Conservation (phyloP, 2,888 invertebrate genomes). For the Lasioglossum morio region DNA sequence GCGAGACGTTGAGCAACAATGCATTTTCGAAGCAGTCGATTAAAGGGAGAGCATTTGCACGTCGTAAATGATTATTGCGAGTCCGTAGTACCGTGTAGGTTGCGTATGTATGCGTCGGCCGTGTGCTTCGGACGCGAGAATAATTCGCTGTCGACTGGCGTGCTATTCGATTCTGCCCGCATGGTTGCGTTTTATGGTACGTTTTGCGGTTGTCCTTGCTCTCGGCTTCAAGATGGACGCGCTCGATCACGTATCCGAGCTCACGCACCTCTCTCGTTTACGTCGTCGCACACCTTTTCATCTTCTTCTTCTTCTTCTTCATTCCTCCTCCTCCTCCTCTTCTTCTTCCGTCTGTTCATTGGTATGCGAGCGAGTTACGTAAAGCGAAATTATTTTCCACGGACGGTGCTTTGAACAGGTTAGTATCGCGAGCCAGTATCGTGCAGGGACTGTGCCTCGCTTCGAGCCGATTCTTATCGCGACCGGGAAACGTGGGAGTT, state of each 20-base stretch:
- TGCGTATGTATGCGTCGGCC: not conserved
- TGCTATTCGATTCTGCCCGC: constrained; percentile 25
- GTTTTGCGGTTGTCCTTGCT: constrained; percentile 38
- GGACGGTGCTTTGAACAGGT: constrained; percentile 56
- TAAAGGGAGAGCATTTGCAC: not conserved
- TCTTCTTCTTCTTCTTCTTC: constrained; percentile 9
- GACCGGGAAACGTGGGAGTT: constrained; percentile 69
- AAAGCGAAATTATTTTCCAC: constrained; percentile 70
- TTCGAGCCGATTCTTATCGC: constrained; percentile 61
- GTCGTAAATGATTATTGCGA: not conserved
- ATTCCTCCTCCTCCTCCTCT: no score
- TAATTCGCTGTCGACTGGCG: not conserved
- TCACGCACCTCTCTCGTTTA: constrained; percentile 25
- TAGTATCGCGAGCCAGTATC: constrained; percentile 36
- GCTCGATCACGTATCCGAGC: constrained; percentile 17
- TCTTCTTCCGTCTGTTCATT: not conserved
- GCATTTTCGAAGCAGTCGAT: not conserved
- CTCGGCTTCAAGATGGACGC: constrained; percentile 8
- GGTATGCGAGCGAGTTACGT: constrained; percentile 55
- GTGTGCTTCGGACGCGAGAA: constrained; percentile 14
- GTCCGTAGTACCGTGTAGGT: not conserved
- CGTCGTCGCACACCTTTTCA: constrained; percentile 31
- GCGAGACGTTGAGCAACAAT: not conserved
- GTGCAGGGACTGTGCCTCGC: constrained; percentile 36
- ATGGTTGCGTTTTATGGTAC: constrained; percentile 23